phyloP scores from a whole-genome alignment of 2,113 vertebrate genomes.

The Peromyscus maniculatus region DNA sequence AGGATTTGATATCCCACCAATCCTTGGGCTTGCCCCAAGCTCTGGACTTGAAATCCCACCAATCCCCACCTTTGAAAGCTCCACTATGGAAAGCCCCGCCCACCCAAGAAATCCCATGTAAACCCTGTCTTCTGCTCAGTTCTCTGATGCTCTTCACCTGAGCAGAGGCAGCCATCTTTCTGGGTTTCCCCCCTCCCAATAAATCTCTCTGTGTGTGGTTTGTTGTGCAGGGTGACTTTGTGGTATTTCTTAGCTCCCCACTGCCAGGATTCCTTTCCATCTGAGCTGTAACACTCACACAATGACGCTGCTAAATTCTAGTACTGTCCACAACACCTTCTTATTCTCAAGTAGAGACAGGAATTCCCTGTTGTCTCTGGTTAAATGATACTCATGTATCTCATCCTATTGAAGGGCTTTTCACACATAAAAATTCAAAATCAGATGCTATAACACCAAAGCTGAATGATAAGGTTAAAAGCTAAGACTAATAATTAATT shows the following conservation, averaged over 20 bases:
- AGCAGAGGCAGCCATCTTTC: neutral
- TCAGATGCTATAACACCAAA: slow-evolving; percentile 37
- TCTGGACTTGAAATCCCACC: too few species aligned
- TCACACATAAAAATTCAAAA: slow-evolving; percentile 14
- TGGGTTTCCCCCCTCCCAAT: neutral
- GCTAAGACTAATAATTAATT: slow-evolving; percentile 46
- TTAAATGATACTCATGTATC: neutral
- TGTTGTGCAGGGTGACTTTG: neutral
- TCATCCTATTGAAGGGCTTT: neutral
- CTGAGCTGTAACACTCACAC: neutral
- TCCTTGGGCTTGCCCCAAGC: too few species aligned
- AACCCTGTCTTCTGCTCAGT: neutral
- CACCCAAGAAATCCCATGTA: neutral
- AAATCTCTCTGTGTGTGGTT: neutral
- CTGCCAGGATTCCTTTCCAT: neutral
- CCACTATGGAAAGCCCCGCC: neutral
- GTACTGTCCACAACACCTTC: neutral
- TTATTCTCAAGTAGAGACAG: neutral
- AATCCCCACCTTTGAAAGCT: neutral
- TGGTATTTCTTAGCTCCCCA: neutral
- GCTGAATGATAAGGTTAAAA: slow-evolving; percentile 33
- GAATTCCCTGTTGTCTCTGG: neutral
- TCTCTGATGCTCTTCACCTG: neutral
- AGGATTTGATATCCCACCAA: too few species aligned
- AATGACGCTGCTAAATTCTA: neutral